Base-by-base conservation (phyloP, 2,113 vertebrate genomes). In the Cyanoliseus patagonus region DNA sequence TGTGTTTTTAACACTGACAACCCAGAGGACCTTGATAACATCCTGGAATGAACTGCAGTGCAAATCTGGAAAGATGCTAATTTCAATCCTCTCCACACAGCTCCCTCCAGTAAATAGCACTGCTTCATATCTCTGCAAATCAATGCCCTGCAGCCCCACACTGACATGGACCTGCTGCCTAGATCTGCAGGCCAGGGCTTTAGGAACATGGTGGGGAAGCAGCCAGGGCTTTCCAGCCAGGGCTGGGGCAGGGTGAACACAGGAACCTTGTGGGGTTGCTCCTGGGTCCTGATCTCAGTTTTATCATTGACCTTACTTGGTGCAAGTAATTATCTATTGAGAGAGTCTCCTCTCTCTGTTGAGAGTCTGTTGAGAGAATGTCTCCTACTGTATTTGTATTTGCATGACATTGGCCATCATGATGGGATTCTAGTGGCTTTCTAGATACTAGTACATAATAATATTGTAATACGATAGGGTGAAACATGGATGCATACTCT, bases 81-180 rank as follows among this genome's bases (percentile, higher is more conserved):
- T 47, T 75, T 86, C 33, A 75, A 44, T 30, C 27, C 17, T 66
- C 35, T 55, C n/a, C 53, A 81, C 14, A 10, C 69, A 57, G 27
- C 17, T 82, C 41, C 31, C 41, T 86, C 41, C 47, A 49, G 69
- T 53, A 47, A 49, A 44, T 3, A 12, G 16, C 46, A 37, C 15
- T 0, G 4, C 31, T 37, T 44, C 19, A 6, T 35, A 15, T 23
- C 30, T 70, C 41, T 70, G 55, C 64, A 64, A 57, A 28, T 4
- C 0, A 4, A 15, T 63, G 35, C 11, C 47, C 31, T 63, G 30
- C 37, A 83, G 37, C 35, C 64, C 51, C 35, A 66, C 1, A 1
- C 7, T 6, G 41, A 63, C 1, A 3, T 42, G 0, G 8, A 57
- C 31, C 17, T 49, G 10, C 42, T 3, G 1, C 31, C 49, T 37